Conservation (phyloP, 2,113 vertebrate species). For the Sebastes fasciatus region DNA sequence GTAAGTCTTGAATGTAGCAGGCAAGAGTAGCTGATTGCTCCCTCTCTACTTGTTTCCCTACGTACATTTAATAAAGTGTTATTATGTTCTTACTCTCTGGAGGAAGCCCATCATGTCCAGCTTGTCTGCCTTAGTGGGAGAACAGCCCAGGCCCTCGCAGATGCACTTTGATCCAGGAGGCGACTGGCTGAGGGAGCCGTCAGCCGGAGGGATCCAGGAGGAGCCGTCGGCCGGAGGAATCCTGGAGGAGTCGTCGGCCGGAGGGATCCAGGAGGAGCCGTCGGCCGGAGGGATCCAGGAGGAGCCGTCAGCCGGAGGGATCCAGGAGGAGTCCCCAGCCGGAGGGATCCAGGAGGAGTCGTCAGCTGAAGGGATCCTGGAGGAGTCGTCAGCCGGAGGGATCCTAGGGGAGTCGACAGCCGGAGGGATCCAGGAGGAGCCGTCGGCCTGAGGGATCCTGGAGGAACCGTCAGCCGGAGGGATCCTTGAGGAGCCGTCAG, state of each 20-base stretch:
- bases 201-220: conserved; percentile 16
- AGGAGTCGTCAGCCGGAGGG: not conserved
- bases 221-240: conserved; percentile 1
- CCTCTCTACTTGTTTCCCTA: not conserved
- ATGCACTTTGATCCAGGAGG: conserved; percentile 20
- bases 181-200: not conserved
- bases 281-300: conserved; percentile 17
- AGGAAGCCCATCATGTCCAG: conserved; percentile 76
- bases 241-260: conserved; percentile 15
- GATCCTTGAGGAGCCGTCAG: conserved; percentile 48
- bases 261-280: not conserved
- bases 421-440: not conserved
- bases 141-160: conserved; percentile 17
- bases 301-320: not conserved
- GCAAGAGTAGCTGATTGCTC: not conserved
- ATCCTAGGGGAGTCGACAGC: conserved; percentile 21
- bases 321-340: conserved; percentile 8
- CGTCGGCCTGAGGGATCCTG: conserved; percentile 1
- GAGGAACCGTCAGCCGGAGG: not conserved
- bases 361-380: conserved; percentile 17
- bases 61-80: not conserved
- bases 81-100: conserved; percentile 66
- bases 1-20: not conserved
- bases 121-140: conserved; percentile 64
- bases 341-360: not conserved